Conservation (phyloP, 2,113 vertebrate species). For the Pangasianodon hypophthalmus region DNA sequence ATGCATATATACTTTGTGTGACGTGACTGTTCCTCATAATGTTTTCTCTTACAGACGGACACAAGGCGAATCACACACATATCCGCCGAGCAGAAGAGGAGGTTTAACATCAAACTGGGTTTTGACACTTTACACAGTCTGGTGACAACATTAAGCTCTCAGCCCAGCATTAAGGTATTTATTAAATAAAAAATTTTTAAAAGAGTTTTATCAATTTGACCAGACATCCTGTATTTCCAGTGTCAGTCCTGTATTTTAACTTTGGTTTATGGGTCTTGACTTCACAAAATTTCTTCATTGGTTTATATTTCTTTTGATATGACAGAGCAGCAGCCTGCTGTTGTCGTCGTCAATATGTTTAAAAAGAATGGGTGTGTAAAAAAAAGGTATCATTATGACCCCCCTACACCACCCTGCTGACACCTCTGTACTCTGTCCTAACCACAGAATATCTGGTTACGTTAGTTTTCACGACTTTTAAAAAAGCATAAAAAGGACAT, state of each 20-base stretch:
- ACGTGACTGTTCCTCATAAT: background rate
- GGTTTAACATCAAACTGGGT: conserved; percentile 97
- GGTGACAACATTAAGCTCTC: conserved; percentile 87
- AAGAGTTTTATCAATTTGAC: background rate
- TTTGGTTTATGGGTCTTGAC: background rate
- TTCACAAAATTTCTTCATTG: background rate
- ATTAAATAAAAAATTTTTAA: too few relatives aligned
- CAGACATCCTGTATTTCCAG: background rate
- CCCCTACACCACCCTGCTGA: background rate
- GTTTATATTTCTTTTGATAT: background rate
- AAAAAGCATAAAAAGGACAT: background rate
- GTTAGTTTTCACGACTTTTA: background rate
- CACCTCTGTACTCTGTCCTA: background rate
- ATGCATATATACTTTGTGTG: background rate
- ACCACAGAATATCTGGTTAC: background rate
- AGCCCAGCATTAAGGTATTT: conserved; percentile 89
- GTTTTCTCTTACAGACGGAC: conserved; percentile 75
- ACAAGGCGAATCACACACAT: conserved; percentile 92
- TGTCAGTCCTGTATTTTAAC: background rate
- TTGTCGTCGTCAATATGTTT: background rate
- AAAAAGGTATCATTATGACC: background rate
- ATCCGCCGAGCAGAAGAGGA: conserved; percentile 96
- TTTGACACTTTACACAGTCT: conserved; percentile 92
- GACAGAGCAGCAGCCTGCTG: background rate
- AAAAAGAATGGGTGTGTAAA: background rate